Conservation (phyloP, 2,888 invertebrate species). For the Lamellibrachia columna region DNA sequence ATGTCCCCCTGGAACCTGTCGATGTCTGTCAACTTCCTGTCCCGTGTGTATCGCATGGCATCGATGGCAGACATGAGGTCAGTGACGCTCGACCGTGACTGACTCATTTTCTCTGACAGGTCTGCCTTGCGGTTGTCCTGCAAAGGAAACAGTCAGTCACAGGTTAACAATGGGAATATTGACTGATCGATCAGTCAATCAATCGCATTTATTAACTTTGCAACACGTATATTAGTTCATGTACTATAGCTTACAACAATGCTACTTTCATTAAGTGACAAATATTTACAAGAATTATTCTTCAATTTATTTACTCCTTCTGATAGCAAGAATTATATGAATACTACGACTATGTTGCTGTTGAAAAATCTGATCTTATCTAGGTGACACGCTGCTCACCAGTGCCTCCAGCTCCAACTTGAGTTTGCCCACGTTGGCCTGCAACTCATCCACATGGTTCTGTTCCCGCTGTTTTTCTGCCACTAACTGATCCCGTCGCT, state of each 20-base stretch:
- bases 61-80: constrained; percentile 95
- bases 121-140: constrained; percentile 80
- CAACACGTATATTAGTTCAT: too few species aligned
- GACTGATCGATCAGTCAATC: not conserved
- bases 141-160: constrained; percentile 37
- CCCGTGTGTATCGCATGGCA: constrained; percentile 90
- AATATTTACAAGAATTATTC: too few species aligned
- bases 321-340: too few species aligned
- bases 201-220: too few species aligned
- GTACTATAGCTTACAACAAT: too few species aligned
- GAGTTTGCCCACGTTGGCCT: constrained; percentile 56
- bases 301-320: too few species aligned
- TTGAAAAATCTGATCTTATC: not conserved
- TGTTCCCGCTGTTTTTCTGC: constrained; percentile 67
- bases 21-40: constrained; percentile 78
- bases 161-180: not conserved
- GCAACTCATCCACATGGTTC: constrained; percentile 55
- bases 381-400: constrained; percentile 60
- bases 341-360: too few species aligned
- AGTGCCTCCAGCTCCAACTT: constrained; percentile 60
- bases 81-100: constrained; percentile 84
- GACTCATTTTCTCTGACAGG: constrained; percentile 80
- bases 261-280: too few species aligned
- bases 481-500: constrained; percentile 86
- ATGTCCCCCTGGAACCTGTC: constrained; percentile 60